Evolutionary conservation across 2,113 vertebrate species (phyloP).

Genomic region (Colinus virginianus): DNA sequence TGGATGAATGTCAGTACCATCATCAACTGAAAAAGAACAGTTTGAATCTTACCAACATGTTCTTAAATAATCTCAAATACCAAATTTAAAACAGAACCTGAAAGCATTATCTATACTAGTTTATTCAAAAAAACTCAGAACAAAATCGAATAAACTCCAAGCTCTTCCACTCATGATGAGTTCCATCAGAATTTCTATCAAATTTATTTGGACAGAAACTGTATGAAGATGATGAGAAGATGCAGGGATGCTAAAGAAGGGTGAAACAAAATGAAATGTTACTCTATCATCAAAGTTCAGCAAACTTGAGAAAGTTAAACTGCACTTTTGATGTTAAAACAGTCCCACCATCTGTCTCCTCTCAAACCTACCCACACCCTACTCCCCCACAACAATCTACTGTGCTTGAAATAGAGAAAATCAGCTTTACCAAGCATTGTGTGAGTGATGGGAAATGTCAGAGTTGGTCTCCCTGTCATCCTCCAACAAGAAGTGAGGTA

Average conservation of each 20-base stretch:
- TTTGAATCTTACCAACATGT: neutral
- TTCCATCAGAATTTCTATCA: neutral
- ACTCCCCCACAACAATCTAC: neutral
- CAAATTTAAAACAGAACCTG: neutral
- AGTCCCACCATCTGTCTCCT: neutral
- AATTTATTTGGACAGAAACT: neutral
- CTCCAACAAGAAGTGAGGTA: slow-evolving; percentile 96
- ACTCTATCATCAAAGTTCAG: neutral
- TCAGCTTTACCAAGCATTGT: slow-evolving; percentile 90
- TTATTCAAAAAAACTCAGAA: neutral
- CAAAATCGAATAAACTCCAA: neutral
- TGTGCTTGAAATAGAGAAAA: neutral
- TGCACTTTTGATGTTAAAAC: neutral
- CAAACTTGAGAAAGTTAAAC: neutral
- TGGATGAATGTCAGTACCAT: slow-evolving; percentile 90
- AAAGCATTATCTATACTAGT: neutral
- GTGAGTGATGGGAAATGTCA: slow-evolving; percentile 93
- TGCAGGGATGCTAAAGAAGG: neutral
- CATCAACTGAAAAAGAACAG: slow-evolving; percentile 83
- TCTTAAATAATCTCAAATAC: neutral
- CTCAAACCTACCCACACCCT: neutral
- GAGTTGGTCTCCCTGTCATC: slow-evolving; percentile 94
- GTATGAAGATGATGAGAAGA: neutral
- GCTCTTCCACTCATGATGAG: neutral
- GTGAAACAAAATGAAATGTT: neutral